Conservation (phyloP, 1,140 invertebrate species). For the Coelopa frigida region DNA sequence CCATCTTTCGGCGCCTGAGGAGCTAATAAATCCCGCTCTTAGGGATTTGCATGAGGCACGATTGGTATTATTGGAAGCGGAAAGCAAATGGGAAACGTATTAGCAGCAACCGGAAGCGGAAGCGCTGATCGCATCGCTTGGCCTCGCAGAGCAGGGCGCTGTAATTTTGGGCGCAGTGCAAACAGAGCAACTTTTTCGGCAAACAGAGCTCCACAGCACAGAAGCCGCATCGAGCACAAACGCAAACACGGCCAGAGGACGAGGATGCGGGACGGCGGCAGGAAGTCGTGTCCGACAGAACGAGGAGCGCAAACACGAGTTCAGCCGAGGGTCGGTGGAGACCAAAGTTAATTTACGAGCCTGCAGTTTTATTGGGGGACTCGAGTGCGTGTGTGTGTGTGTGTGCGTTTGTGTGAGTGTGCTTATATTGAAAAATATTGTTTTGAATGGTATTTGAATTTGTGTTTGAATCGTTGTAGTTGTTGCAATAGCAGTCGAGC, state of each 20-base stretch:
- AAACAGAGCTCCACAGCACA: too few species aligned
- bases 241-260: neutral
- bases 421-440: neutral
- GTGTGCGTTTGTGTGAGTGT: neutral
- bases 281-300: too few species aligned
- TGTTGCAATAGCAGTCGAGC: too few species aligned
- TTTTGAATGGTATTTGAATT: too few species aligned
- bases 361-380: slow-evolving; percentile 43
- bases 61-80: too few species aligned
- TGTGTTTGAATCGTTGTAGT: too few species aligned
- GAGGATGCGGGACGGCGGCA: neutral
- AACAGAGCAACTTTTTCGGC: slow-evolving; percentile 7
- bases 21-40: too few species aligned
- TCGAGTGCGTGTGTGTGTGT: slow-evolving; percentile 11
- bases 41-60: too few species aligned
- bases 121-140: slow-evolving; percentile 35
- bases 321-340: neutral
- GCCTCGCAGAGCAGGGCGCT: neutral
- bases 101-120: slow-evolving; percentile 32
- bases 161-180: too few species aligned
- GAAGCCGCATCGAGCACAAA: too few species aligned
- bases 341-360: slow-evolving; percentile 40
- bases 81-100: slow-evolving; percentile 34
- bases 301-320: too few species aligned
- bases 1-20: too few species aligned